These are phyloP conservation scores for Cardinalis cardinalis DNA, from an alignment of 2,113 vertebrate genomes.

Conservation along the genomic window DNA sequence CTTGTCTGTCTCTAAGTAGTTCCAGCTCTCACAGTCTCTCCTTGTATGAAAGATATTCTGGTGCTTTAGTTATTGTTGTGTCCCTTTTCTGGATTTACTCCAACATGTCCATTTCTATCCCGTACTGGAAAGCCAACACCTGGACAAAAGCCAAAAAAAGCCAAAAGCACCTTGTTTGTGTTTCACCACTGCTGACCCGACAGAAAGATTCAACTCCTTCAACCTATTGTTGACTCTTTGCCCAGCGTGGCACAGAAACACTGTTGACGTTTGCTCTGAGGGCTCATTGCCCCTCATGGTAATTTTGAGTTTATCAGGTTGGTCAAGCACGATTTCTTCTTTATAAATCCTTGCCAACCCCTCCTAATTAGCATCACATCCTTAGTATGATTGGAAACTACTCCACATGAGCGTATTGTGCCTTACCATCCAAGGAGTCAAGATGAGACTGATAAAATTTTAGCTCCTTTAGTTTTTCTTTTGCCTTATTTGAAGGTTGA, in stretches of 20 bases:
- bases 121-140: not conserved
- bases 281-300: too few relatives aligned
- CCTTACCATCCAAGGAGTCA: not conserved
- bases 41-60: not conserved
- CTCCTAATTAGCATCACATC: not conserved
- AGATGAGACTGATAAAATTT: not conserved
- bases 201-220: not conserved
- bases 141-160: not conserved
- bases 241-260: rapidly evolving
- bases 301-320: not conserved
- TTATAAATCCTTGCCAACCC: not conserved
- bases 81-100: not conserved
- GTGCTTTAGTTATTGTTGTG: not conserved
- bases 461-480: not conserved
- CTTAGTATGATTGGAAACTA: not conserved
- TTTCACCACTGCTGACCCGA: not conserved
- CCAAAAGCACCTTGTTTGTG: not conserved
- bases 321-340: not conserved
- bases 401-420: not conserved
- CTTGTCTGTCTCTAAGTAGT: not conserved
- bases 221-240: not conserved
- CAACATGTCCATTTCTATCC: not conserved
- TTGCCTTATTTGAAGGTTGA: not conserved
- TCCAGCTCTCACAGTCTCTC: not conserved
- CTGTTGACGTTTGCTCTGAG: not conserved